phyloP scores from a whole-genome alignment of 2,797 vertebrate species.

The Coreius guichenoti region DNA sequence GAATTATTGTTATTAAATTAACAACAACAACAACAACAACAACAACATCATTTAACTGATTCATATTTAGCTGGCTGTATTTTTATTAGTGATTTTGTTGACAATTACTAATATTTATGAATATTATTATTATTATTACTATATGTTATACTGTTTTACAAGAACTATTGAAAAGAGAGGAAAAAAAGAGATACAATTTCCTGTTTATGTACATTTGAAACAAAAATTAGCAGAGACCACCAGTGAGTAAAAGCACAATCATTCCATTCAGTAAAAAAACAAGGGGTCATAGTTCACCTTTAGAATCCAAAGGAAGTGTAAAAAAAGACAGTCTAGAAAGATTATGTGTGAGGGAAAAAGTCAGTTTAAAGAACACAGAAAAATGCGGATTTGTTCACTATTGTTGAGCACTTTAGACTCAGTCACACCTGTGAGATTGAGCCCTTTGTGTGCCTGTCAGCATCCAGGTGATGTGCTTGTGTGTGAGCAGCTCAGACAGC shows the following conservation, averaged over 20 bases:
- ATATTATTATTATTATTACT: background rate
- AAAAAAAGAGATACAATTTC: background rate
- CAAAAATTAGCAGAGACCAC: background rate
- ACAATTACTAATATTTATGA: background rate
- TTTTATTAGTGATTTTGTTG: background rate
- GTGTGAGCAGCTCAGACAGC: slow-evolving; percentile 17
- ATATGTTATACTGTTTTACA: background rate
- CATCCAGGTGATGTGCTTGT: slow-evolving; percentile 19
- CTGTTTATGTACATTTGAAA: background rate
- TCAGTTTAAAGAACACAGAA: background rate
- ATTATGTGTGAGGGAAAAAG: background rate
- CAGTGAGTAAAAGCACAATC: background rate
- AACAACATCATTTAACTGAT: background rate
- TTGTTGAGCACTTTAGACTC: slow-evolving; percentile 30
- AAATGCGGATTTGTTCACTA: slow-evolving; percentile 26
- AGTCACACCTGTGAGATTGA: slow-evolving; percentile 31
- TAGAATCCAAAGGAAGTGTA: slow-evolving; percentile 20
- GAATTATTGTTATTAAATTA: background rate
- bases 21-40: background rate
- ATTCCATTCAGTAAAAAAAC: background rate
- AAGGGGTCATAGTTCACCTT: slow-evolving; percentile 34
- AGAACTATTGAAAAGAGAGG: background rate
- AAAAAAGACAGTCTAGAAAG: slow-evolving; percentile 32
- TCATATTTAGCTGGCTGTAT: background rate
- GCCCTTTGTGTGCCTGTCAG: slow-evolving; percentile 39